Conservation (phyloP, 2,888 invertebrate genomes). For the Stenodema calcarata region DNA sequence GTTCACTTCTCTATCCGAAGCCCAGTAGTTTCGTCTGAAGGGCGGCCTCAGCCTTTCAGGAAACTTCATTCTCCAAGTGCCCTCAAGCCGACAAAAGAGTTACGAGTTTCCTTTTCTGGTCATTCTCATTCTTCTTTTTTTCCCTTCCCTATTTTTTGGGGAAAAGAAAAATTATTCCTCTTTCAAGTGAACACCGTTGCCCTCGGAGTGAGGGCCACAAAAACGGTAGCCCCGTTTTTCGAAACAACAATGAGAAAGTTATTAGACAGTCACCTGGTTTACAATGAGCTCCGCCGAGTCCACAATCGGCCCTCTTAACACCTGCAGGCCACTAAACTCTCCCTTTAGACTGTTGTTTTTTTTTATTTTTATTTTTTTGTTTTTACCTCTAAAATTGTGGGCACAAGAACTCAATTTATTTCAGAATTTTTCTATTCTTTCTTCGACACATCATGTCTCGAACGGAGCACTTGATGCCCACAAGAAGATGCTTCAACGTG, state of each 20-base stretch:
- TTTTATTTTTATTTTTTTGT: too few species aligned
- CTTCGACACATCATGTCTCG: too few species aligned
- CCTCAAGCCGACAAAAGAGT: not conserved
- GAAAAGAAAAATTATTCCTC: not conserved
- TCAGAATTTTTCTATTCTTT: too few species aligned
- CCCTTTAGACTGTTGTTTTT: not conserved
- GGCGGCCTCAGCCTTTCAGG: not conserved
- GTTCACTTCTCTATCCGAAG: not conserved
- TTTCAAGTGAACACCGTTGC: conserved; percentile 1
- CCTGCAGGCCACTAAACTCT: not conserved
- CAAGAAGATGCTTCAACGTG: too few species aligned
- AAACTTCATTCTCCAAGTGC: not conserved
- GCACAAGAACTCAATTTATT: not conserved
- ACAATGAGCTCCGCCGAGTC: not conserved
- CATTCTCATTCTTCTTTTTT: not conserved
- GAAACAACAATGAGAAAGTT: conserved; percentile 14
- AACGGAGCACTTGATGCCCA: too few species aligned
- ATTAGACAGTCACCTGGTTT: conserved; percentile 5
- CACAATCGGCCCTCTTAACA: not conserved
- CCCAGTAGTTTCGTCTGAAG: not conserved
- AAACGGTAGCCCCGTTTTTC: conserved; percentile 14
- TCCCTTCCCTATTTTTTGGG: not conserved
- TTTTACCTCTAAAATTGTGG: not conserved
- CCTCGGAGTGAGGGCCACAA: not conserved
- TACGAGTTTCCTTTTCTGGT: not conserved